These are phyloP conservation scores for Ivindomyrus marchei DNA, from an alignment of 2,113 vertebrate genomes.

Conservation along the genomic window DNA sequence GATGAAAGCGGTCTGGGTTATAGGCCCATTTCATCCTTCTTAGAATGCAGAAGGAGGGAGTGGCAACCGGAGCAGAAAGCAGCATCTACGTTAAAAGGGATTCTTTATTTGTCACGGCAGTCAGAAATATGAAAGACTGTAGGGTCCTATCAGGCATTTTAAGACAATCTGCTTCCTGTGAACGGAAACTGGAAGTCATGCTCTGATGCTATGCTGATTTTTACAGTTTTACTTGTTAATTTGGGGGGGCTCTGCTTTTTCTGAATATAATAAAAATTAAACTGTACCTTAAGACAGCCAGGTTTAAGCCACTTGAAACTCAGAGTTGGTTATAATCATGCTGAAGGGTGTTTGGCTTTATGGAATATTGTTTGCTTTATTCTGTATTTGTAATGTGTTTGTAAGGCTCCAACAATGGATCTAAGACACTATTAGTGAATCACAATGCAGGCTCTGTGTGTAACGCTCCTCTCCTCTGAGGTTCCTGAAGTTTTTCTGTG, in stretches of 20 bases:
- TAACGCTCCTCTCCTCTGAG: constrained; percentile 38
- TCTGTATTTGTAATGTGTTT: neutral
- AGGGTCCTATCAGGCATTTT: neutral
- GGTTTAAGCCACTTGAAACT: neutral
- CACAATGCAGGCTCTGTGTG: constrained; percentile 25
- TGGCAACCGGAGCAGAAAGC: neutral
- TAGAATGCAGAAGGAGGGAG: neutral
- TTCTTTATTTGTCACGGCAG: neutral
- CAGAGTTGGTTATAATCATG: neutral
- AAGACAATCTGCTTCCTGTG: constrained; percentile 12
- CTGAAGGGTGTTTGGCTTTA: neutral
- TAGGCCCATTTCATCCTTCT: neutral
- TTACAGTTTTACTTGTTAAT: neutral
- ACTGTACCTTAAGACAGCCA: neutral
- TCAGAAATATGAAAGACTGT: neutral
- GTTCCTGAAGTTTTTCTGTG: constrained; percentile 34
- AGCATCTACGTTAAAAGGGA: constrained; percentile 1
- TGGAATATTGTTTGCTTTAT: neutral
- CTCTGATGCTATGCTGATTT: neutral
- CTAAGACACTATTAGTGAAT: neutral
- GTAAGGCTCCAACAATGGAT: neutral
- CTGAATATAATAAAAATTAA: neutral
- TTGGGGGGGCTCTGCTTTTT: neutral
- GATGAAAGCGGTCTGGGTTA: neutral
- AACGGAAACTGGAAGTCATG: constrained; percentile 20